Percentiles rank a stretch among this genome's conserved stretches.
These are phyloP conservation scores for Tychaedon coryphoeus DNA, from an alignment of 2,113 vertebrate species.

Conservation along the genomic window DNA sequence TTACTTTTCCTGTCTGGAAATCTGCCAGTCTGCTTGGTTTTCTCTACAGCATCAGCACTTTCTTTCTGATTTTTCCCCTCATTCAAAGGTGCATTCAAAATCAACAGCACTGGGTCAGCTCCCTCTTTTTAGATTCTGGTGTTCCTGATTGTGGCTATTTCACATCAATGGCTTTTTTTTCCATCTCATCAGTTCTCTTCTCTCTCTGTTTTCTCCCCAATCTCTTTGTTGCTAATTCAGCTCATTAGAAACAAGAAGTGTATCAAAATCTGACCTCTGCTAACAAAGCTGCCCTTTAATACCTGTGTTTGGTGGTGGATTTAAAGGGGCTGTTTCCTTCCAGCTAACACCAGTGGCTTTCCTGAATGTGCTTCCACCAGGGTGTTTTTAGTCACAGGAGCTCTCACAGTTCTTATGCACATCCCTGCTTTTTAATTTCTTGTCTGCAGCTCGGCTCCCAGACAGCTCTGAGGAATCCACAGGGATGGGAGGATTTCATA, in stretches of 20 bases:
- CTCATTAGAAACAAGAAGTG: neutral
- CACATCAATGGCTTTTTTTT: neutral
- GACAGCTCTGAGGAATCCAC: neutral
- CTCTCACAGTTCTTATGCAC: neutral
- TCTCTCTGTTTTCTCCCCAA: neutral
- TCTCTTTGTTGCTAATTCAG: neutral
- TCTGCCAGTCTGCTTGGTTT: neutral
- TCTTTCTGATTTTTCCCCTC: rapidly evolving
- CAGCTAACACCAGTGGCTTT: neutral
- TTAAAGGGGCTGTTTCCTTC: neutral
- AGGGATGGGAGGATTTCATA: neutral
- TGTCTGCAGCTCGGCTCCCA: neutral
- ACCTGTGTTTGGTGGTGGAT: neutral
- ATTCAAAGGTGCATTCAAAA: neutral
- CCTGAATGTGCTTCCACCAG: neutral
- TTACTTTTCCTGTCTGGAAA: neutral
- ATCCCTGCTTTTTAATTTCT: neutral
- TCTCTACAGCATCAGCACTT: neutral
- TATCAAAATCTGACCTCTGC: neutral
- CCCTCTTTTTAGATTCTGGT: neutral
- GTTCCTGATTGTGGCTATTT: neutral
- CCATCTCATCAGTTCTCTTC: neutral
- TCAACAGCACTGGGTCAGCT: neutral
- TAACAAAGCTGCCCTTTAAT: neutral
- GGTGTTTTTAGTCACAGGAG: neutral